Percentiles rank a stretch among this genome's conserved stretches.
These are phyloP conservation scores for Prorops nasuta DNA, from an alignment of 1,140 invertebrate species.

Conservation along the genomic window DNA sequence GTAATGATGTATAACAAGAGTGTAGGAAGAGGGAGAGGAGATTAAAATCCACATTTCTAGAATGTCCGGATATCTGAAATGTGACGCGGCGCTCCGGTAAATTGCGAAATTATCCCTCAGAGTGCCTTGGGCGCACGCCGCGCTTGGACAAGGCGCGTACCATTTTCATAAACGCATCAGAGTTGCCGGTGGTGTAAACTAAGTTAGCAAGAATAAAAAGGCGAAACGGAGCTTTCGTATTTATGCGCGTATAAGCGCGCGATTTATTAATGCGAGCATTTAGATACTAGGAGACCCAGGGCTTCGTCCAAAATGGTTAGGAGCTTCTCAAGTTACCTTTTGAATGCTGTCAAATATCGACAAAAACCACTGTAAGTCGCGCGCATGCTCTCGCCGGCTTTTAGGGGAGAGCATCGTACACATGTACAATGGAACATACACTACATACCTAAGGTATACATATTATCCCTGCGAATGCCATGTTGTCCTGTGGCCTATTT, in stretches of 20 bases:
- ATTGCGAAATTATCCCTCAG: constrained; percentile 35
- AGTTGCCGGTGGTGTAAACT: constrained; percentile 36
- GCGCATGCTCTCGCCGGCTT: constrained; percentile 22
- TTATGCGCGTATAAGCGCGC: constrained; percentile 25
- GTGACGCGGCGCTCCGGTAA: constrained; percentile 21
- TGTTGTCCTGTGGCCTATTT: no score
- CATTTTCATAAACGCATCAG: constrained; percentile 49
- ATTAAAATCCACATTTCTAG: no score
- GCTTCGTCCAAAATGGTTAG: constrained; percentile 26
- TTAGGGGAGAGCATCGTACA: constrained; percentile 4
- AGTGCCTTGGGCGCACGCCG: constrained; percentile 33
- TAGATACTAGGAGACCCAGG: constrained; percentile 35
- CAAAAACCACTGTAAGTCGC: constrained; percentile 32
- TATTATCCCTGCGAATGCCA: no score
- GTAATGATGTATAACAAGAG: no score
- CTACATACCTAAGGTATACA: no score
- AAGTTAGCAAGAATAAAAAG: constrained; percentile 35
- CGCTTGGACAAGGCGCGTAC: constrained; percentile 33
- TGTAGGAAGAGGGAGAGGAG: no score
- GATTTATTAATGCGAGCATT: constrained; percentile 47
- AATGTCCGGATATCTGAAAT: constrained; percentile 16
- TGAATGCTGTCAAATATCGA: constrained; percentile 33
- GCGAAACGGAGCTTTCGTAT: no score
- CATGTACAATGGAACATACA: no score
- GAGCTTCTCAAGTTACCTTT: constrained; percentile 31